Base-by-base conservation (phyloP, 2,797 vertebrate genomes). In the Amblyopsis hoosieri region DNA sequence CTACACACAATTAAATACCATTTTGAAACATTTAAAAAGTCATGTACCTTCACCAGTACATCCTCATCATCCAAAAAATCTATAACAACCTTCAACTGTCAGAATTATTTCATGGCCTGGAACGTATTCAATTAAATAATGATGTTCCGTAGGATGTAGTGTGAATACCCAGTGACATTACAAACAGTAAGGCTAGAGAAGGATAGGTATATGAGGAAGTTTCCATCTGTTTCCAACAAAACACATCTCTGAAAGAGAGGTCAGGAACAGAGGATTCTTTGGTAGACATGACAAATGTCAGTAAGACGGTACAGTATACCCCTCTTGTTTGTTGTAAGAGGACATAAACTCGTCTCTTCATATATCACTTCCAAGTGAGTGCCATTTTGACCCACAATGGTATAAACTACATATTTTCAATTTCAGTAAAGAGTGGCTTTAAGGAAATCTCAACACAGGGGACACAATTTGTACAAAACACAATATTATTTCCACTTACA, bases 241-340 rank as follows among this genome's bases (percentile, higher is more conserved):
- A 79, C 47, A 0, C 8, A 60, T 46, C 52, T 68, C 74, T 62
- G 69, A 42, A 65, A 60, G n/a, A 67, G 47, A 60, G 14, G 62
- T 64, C 61, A 64, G 75, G n/a, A 76, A 81, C 84, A 85, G 74
- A 77, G 67, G 78, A 56, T 82, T 91, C 89, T 91, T 91, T 91
- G 88, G 89, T 91, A 66, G 81, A 79, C 62, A 72, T 71, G 66
- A 75, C 42, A 57, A 42, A 84, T 66, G 66, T 47, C 19, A 69
- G 31, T 73, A 67, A 50, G 45, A 64, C 31, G 10, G n/a, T 8
- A 33, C 3, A 29, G 23, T 45, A 23, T 13, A 15, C 12, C 17
- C 13, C 3, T 19, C 13, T 47, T 53, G n/a, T 19, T 49, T 37
- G 14, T 51, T 50, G 70, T 73, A 75, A 77, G 56, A 10, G 45